A percentile compares a stretch with the other conserved stretches of the same genome.
Evolutionary conservation across 2,113 vertebrate species (phyloP).

Genomic region (Tringa solitaria): DNA sequence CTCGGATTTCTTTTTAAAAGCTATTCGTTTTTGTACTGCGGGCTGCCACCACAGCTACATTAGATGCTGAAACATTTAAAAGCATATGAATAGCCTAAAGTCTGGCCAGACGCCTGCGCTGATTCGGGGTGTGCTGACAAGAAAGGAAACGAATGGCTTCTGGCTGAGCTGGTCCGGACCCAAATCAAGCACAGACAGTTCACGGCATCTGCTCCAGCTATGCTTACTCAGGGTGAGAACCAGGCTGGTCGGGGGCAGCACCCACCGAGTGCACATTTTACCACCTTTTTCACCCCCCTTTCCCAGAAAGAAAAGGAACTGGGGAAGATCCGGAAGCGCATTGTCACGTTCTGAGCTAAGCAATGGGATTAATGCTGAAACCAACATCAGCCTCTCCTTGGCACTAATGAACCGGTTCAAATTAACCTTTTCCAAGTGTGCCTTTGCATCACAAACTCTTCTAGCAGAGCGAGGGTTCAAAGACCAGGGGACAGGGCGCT

Average conservation of each 20-base stretch:
- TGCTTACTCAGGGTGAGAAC: not conserved
- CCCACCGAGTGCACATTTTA: not conserved
- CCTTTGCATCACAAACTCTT: not conserved
- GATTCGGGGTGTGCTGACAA: not conserved
- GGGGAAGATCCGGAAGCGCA: not conserved
- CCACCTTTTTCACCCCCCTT: not conserved
- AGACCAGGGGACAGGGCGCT: too few relatives aligned
- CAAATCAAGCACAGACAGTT: not conserved
- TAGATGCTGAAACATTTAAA: conserved; percentile 16
- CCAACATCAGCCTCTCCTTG: not conserved
- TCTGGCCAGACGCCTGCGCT: not conserved
- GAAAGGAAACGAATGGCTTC: not conserved
- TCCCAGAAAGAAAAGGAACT: not conserved
- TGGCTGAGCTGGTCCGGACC: not conserved
- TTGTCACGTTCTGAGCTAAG: not conserved
- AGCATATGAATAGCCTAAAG: not conserved
- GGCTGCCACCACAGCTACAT: conserved; percentile 26
- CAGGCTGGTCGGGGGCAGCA: accelerated
- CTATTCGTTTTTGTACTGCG: not conserved
- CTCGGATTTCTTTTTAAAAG: conserved; percentile 6
- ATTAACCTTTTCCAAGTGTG: not conserved
- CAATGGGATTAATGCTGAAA: not conserved
- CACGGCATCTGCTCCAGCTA: not conserved
- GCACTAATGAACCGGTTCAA: not conserved
- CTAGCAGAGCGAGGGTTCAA: accelerated